phyloP scores from a whole-genome alignment of 1,140 invertebrate genomes.

The Panagrolaimus sp. region DNA sequence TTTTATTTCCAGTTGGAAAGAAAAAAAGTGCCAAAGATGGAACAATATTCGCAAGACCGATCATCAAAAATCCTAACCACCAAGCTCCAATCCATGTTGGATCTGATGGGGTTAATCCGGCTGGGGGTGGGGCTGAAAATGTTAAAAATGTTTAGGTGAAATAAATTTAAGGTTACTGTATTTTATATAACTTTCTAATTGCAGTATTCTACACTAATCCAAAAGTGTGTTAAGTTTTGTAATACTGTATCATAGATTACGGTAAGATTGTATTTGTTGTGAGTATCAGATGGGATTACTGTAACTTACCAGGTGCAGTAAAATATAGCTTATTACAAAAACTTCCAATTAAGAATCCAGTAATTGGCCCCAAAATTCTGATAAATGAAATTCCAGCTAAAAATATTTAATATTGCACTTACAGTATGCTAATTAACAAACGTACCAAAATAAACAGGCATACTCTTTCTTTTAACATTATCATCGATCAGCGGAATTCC shows the following conservation, averaged over 20 bases:
- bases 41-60: conserved; percentile 35
- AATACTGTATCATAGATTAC: too few relatives aligned
- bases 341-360: conserved; percentile 55
- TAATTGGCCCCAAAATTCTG: conserved; percentile 54
- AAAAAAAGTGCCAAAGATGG: conserved; percentile 49
- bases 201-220: too few relatives aligned
- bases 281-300: too few relatives aligned
- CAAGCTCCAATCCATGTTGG: conserved; percentile 57
- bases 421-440: too few relatives aligned
- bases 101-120: conserved; percentile 44
- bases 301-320: conserved; percentile 41
- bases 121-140: conserved; percentile 28
- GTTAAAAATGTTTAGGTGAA: conserved; percentile 8
- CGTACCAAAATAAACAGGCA: conserved; percentile 58
- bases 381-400: conserved; percentile 59
- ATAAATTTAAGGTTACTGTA: too few relatives aligned
- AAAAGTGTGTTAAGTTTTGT: too few relatives aligned
- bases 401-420: too few relatives aligned
- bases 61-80: conserved; percentile 57
- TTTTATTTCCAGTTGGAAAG: conserved; percentile 44
- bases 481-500: conserved; percentile 58
- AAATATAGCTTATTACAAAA: conserved; percentile 56
- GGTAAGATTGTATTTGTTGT: too few relatives aligned
- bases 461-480: conserved; percentile 53
- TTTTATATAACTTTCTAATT: too few relatives aligned